Conservation (phyloP, 2,888 invertebrate genomes). For the Hypomecis atomaria region DNA sequence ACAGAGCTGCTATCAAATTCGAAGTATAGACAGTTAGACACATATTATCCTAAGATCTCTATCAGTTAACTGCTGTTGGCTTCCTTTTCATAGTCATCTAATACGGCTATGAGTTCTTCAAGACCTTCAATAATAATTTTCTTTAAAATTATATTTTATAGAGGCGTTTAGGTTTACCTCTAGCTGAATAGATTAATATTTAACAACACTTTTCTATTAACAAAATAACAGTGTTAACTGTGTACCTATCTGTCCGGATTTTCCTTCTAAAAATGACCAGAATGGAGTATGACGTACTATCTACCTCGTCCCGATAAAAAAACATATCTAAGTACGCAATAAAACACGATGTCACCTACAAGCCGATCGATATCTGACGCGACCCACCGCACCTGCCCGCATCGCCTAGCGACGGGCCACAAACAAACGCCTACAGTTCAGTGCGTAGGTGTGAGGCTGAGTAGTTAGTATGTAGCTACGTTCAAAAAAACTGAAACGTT, state of each 20-base stretch:
- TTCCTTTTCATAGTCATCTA: too few relatives aligned
- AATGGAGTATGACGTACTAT: not conserved
- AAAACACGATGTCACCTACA: constrained; percentile 23
- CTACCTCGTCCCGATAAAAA: constrained; percentile 8
- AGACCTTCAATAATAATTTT: too few relatives aligned
- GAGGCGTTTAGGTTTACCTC: too few relatives aligned
- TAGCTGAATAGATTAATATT: too few relatives aligned
- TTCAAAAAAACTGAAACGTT: too few relatives aligned
- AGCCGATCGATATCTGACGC: constrained; percentile 43
- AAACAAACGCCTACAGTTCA: constrained; percentile 38
- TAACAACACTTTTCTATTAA: not conserved
- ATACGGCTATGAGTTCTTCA: too few relatives aligned
- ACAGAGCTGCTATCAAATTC: too few relatives aligned
- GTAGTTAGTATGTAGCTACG: not conserved
- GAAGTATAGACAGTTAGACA: too few relatives aligned
- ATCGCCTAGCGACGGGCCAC: constrained; percentile 44
- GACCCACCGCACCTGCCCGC: constrained; percentile 41
- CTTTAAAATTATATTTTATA: too few relatives aligned
- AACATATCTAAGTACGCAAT: constrained; percentile 21
- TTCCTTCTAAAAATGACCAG: not conserved
- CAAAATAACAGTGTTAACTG: not conserved
- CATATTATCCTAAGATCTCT: too few relatives aligned
- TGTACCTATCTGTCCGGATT: not conserved
- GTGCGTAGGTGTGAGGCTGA: constrained; percentile 3
- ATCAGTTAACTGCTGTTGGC: too few relatives aligned